Evolutionary conservation across 2,113 vertebrate genomes (phyloP).

Genomic region (Alligator sinensis): DNA sequence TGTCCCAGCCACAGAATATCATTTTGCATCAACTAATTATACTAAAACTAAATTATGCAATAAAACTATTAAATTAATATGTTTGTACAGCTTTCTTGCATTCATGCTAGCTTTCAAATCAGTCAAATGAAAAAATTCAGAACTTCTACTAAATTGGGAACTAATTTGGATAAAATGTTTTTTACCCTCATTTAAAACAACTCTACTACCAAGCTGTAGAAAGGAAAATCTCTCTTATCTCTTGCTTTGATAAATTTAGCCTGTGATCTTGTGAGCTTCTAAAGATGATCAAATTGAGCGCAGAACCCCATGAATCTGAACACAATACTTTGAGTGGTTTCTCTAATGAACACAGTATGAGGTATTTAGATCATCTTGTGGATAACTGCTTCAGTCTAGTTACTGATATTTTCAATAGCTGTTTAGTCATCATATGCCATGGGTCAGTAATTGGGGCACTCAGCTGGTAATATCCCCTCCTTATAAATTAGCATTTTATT

Average conservation of each 20-base stretch:
- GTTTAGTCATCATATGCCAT: slow-evolving; percentile 30
- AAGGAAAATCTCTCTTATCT: slow-evolving; percentile 59
- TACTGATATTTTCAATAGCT: slow-evolving; percentile 41
- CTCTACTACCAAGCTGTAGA: slow-evolving; percentile 5
- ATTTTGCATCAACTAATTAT: neutral
- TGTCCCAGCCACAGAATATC: neutral
- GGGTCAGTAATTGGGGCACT: slow-evolving; percentile 33
- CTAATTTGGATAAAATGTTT: slow-evolving; percentile 36
- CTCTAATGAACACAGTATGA: slow-evolving; percentile 66
- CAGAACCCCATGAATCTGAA: slow-evolving; percentile 36
- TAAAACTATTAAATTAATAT: neutral
- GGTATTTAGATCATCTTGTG: slow-evolving; percentile 56
- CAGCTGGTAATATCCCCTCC: neutral
- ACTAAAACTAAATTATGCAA: neutral
- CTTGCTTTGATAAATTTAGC: slow-evolving; percentile 56
- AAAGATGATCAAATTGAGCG: slow-evolving; percentile 56
- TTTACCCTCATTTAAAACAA: slow-evolving; percentile 43
- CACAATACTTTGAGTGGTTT: slow-evolving; percentile 25
- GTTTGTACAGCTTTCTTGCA: neutral
- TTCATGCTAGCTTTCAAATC: neutral
- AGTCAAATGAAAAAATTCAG: neutral
- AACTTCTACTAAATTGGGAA: slow-evolving; percentile 22
- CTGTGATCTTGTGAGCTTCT: slow-evolving; percentile 61
- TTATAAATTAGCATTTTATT: neutral
- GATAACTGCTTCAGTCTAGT: slow-evolving; percentile 44